Conservation (phyloP, 2,113 vertebrate species). For the Sturnira hondurensis region DNA sequence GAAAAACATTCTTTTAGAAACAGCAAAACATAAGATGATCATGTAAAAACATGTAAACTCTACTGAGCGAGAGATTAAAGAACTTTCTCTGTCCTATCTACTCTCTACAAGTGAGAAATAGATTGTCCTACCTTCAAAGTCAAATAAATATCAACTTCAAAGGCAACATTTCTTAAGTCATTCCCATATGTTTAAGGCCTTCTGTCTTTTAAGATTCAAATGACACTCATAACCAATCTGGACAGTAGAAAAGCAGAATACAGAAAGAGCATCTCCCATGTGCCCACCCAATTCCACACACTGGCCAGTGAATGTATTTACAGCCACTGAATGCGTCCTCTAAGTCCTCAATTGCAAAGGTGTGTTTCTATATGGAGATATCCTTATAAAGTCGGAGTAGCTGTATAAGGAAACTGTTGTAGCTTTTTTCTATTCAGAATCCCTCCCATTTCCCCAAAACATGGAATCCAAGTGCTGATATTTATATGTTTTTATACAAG, state of each 20-base stretch:
- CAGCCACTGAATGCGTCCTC: not conserved
- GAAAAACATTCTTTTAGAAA: not conserved
- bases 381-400: conserved; percentile 59
- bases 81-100: not conserved
- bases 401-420: conserved; percentile 58
- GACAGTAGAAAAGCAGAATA: not conserved
- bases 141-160: not conserved
- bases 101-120: not conserved
- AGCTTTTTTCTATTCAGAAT: conserved; percentile 61
- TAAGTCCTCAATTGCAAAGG: conserved; percentile 42
- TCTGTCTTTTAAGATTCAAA: not conserved
- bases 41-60: not conserved
- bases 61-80: not conserved
- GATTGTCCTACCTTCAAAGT: not conserved
- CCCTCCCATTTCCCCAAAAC: conserved; percentile 60
- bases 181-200: not conserved
- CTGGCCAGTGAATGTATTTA: not conserved
- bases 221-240: not conserved
- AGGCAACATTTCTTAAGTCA: not conserved
- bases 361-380: conserved; percentile 47
- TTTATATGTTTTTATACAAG: not conserved
- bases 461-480: conserved; percentile 42
- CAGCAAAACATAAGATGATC: not conserved
- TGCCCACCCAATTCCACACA: not conserved
- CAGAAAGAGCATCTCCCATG: not conserved